These are phyloP conservation scores for Mylabris phalerata DNA, from an alignment of 1,140 invertebrate genomes.

Conservation along the genomic window DNA sequence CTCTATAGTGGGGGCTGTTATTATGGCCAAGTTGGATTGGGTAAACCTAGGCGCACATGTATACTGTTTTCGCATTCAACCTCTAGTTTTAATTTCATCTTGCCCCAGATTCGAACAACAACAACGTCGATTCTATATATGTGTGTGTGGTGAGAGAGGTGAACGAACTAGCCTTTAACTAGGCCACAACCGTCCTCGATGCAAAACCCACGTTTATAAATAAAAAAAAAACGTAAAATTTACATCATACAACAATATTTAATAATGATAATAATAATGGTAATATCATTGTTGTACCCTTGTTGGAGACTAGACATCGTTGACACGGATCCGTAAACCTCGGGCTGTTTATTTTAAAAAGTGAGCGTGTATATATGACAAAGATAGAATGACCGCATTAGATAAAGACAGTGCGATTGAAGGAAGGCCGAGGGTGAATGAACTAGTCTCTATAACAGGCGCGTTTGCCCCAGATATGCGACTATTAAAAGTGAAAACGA, in stretches of 20 bases:
- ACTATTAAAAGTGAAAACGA: slow-evolving; percentile 37
- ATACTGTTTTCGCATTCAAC: slow-evolving; percentile 38
- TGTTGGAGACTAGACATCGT: slow-evolving; percentile 19
- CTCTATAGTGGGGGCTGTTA: slow-evolving; percentile 17
- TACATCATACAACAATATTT: background rate
- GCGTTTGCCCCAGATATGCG: slow-evolving; percentile 36
- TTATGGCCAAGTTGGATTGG: slow-evolving; percentile 25
- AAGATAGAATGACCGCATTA: slow-evolving; percentile 4
- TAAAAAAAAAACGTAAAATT: background rate
- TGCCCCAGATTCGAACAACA: slow-evolving; percentile 38
- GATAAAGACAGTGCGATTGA: slow-evolving; percentile 22
- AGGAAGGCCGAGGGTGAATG: slow-evolving; percentile 40
- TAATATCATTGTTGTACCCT: slow-evolving; percentile 1
- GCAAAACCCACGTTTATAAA: background rate
- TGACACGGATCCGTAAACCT: slow-evolving; percentile 31
- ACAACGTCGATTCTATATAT: too few species aligned
- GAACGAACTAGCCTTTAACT: slow-evolving; percentile 38
- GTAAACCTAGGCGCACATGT: slow-evolving; percentile 24
- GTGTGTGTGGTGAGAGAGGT: slow-evolving; percentile 30
- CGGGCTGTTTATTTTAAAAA: slow-evolving; percentile 24
- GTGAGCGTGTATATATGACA: slow-evolving; percentile 26
- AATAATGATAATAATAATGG: background rate
- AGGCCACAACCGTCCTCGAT: slow-evolving; percentile 32
- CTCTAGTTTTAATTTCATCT: slow-evolving; percentile 43
- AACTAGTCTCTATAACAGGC: slow-evolving; percentile 35